These are phyloP conservation scores for Drosophila tanythrix DNA, from an alignment of 2,888 invertebrate species.

Conservation along the genomic window DNA sequence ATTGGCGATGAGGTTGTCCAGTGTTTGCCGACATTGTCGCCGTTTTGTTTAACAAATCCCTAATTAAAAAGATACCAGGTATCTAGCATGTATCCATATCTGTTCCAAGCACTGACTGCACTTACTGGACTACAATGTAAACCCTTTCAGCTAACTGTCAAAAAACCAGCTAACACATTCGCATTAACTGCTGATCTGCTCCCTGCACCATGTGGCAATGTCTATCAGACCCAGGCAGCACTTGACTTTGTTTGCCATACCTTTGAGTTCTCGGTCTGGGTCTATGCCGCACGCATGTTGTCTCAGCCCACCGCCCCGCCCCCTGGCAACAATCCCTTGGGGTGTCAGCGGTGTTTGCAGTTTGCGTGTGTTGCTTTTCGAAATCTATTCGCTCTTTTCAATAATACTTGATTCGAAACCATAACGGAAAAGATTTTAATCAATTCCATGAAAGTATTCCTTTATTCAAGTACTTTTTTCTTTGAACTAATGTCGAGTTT, in stretches of 20 bases:
- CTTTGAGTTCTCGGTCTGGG: constrained; percentile 48
- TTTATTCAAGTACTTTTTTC: not conserved
- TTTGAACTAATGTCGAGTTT: not conserved
- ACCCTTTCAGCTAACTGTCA: not conserved
- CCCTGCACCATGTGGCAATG: constrained; percentile 10
- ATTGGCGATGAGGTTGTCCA: constrained; percentile 52
- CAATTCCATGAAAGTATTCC: constrained; percentile 24
- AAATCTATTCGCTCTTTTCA: constrained; percentile 52
- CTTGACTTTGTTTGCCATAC: constrained; percentile 72
- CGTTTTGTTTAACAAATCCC: constrained; percentile 67
- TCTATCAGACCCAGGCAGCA: constrained; percentile 27
- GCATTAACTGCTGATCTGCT: constrained; percentile 12
- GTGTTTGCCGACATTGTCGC: constrained; percentile 52
- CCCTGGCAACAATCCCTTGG: constrained; percentile 24
- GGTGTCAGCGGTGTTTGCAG: constrained; percentile 24
- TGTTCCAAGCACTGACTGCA: not conserved
- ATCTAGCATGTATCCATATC: constrained; percentile 2
- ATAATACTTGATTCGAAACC: constrained; percentile 46
- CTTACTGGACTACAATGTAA: not conserved
- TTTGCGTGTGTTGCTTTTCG: constrained; percentile 29
- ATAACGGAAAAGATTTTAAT: constrained; percentile 21
- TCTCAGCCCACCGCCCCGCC: not conserved
- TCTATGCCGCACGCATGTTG: constrained; percentile 17
- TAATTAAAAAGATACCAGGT: constrained; percentile 67
- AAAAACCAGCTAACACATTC: not conserved